A percentile compares a stretch with the other conserved stretches of the same genome.
These are phyloP conservation scores for Pristionchus fissidentatus DNA, from an alignment of 2,888 invertebrate species.

Conservation along the genomic window DNA sequence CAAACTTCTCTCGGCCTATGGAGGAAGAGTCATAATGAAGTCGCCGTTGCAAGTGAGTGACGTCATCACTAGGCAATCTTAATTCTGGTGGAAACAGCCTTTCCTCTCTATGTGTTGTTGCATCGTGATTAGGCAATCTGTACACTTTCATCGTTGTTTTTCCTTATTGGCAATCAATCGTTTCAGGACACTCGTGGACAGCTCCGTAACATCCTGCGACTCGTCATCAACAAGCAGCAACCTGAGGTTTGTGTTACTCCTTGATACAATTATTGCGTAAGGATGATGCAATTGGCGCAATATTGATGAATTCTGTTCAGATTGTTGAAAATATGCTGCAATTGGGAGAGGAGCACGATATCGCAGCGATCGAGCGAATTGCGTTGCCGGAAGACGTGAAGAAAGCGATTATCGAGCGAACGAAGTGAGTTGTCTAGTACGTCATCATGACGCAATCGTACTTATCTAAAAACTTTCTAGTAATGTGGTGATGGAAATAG, in stretches of 20 bases:
- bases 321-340: constrained; percentile 61
- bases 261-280: not conserved
- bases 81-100: not conserved
- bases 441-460: too few species aligned
- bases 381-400: constrained; percentile 61
- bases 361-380: constrained; percentile 62
- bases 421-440: constrained; percentile 53
- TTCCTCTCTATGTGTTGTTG: not conserved
- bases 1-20: constrained; percentile 64
- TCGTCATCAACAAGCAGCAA: constrained; percentile 60
- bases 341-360: constrained; percentile 65
- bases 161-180: too few species aligned
- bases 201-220: constrained; percentile 65
- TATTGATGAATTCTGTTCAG: not conserved
- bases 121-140: not conserved
- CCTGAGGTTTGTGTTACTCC: constrained; percentile 54
- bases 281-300: not conserved
- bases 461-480: too few species aligned
- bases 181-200: constrained; percentile 67
- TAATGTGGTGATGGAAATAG: too few species aligned
- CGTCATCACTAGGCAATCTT: not conserved
- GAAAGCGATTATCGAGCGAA: constrained; percentile 56
- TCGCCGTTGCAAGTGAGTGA: constrained; percentile 54
- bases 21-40: constrained; percentile 67
- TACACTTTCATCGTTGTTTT: not conserved